Evolutionary conservation across 2,888 invertebrate genomes (phyloP).

Genomic region (Agrilus mali): DNA sequence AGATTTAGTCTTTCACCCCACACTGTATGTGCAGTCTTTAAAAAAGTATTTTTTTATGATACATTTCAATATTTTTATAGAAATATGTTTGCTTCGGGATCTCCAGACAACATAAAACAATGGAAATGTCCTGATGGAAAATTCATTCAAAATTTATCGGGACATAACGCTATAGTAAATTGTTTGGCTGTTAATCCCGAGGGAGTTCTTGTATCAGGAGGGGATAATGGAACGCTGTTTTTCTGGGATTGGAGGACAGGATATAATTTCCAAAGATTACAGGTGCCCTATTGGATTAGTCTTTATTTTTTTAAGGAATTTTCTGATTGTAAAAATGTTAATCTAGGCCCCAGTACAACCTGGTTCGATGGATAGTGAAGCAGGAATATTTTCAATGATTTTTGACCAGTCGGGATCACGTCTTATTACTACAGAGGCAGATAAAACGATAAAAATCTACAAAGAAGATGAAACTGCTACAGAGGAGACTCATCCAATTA

Average conservation of each 20-base stretch:
- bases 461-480: slow-evolving; percentile 93
- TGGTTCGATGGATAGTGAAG: slow-evolving; percentile 98
- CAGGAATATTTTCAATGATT: slow-evolving; percentile 91
- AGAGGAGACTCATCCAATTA: slow-evolving; percentile 92
- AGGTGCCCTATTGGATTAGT: slow-evolving; percentile 31
- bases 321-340: neutral
- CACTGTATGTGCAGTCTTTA: slow-evolving; percentile 36
- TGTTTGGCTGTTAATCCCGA: slow-evolving; percentile 91
- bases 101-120: slow-evolving; percentile 97
- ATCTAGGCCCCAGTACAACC: slow-evolving; percentile 86
- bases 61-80: slow-evolving; percentile 21
- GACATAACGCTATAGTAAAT: slow-evolving; percentile 96
- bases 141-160: slow-evolving; percentile 92
- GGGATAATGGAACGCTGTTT: slow-evolving; percentile 94
- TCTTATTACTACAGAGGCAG: slow-evolving; percentile 93
- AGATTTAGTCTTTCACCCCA: slow-evolving; percentile 64
- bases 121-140: slow-evolving; percentile 98
- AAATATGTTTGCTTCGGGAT: slow-evolving; percentile 94
- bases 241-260: slow-evolving; percentile 99
- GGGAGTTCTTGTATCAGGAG: slow-evolving; percentile 93
- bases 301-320: neutral
- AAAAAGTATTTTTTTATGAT: neutral
- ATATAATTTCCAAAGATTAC: slow-evolving; percentile 92
- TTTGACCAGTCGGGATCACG: slow-evolving; percentile 93
- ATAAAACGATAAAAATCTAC: slow-evolving; percentile 98